Base-by-base conservation (phyloP, 1,140 invertebrate species). In the Carcinoscorpius rotundicauda region DNA sequence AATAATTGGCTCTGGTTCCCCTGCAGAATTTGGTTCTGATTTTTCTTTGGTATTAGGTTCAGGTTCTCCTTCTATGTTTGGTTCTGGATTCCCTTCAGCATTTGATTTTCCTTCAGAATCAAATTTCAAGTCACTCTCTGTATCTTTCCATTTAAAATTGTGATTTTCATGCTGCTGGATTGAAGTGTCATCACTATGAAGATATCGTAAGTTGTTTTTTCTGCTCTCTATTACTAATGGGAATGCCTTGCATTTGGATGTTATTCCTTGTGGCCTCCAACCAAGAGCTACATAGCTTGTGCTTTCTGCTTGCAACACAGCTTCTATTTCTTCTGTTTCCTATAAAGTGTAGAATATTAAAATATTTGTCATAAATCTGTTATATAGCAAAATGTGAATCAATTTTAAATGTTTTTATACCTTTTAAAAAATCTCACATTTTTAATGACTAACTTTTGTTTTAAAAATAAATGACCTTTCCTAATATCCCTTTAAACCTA, bases 251-350 rank as follows among this genome's bases (percentile, higher is more conserved):
- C 68, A 70, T 9, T 51, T 11, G 51, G 55, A 57, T 29, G 67
- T 60, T 4, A 70, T 64, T 51, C 75, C 69, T 62, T 61, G 10
- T 5, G 91, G 90, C 68, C 89, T 77, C 89, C 89, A 92, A 6
- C 90, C 90, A 6, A 93, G 57, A 67, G 85, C 91, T n/a, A 87
- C 85, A 80, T 92, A 96, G 9, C 87, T 88, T 1, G 86, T 88
- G 2, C 88, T 84, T 71, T 93, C 91, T 4, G 87, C 88, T 49
- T 88, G 82, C 71, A 93, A 82, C 1, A 93, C 83, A 11, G 93
- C 80, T 77, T 96, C 92, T 5, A 96, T 78, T 78, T 95, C 91
- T 50, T 84, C 83, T 9, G 84, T 81, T 50, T 89, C 86, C 75
- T 86, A 58, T n/a, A 61, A 51, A 10, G 53, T 6, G 10, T 48